Evolutionary conservation across 2,797 vertebrate genomes (phyloP).

Genomic region (Catharus ustulatus): DNA sequence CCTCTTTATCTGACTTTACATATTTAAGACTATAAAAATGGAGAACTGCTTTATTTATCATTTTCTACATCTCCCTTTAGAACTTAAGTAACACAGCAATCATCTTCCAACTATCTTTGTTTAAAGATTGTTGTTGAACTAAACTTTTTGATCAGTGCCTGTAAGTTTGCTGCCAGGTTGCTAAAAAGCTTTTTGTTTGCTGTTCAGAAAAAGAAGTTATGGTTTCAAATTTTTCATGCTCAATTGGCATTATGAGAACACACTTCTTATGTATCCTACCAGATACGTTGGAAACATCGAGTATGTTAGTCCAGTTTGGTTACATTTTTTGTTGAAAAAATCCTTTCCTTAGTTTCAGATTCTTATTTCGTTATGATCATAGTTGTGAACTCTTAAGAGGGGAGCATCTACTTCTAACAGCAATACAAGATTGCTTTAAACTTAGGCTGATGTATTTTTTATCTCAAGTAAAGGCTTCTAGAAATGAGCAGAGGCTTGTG

Average conservation of each 20-base stretch:
- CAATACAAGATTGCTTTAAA: background rate
- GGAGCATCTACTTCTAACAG: background rate
- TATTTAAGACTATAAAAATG: background rate
- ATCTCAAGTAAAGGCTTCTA: background rate
- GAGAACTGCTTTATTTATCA: background rate
- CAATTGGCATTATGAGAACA: rapidly evolving
- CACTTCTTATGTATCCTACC: background rate
- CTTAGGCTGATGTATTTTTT: background rate
- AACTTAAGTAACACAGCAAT: background rate
- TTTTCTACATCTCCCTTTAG: background rate
- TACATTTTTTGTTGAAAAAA: background rate
- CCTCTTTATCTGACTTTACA: rapidly evolving
- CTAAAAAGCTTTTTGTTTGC: background rate
- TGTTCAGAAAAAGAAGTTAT: background rate
- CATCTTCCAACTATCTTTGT: background rate
- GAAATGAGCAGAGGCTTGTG: background rate
- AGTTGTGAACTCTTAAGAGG: background rate
- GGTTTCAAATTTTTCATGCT: background rate
- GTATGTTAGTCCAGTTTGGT: background rate
- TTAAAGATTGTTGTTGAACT: background rate
- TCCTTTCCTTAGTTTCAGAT: background rate
- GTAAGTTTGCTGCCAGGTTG: background rate
- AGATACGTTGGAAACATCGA: background rate
- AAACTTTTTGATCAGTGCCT: background rate
- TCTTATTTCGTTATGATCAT: background rate